phyloP scores from a whole-genome alignment of 2,797 vertebrate species.

The Galago senegalensis region DNA sequence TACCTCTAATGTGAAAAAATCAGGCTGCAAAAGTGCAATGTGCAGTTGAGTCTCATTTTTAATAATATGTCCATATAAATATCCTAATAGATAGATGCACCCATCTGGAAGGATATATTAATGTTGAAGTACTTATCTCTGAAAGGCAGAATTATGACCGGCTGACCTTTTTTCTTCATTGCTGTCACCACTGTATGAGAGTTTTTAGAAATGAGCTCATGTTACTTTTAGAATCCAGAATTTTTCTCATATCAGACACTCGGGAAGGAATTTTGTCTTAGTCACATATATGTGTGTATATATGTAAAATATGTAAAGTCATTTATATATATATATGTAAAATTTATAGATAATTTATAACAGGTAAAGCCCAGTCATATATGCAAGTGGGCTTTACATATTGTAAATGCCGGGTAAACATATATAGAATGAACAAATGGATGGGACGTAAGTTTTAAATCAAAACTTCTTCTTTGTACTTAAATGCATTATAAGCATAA shows the following conservation, averaged over 20 bases:
- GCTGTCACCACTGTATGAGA: not conserved
- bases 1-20: not conserved
- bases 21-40: not conserved
- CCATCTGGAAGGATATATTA: not conserved
- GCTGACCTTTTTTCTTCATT: slow-evolving; percentile 15
- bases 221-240: slow-evolving; percentile 4
- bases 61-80: not conserved
- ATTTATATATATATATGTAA: too few species aligned
- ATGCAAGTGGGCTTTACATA: not conserved
- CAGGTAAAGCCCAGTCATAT: not conserved
- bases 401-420: not conserved
- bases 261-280: not conserved
- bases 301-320: too few species aligned
- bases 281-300: not conserved
- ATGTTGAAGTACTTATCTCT: not conserved
- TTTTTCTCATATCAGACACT: not conserved
- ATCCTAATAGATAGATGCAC: not conserved
- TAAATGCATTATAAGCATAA: not conserved
- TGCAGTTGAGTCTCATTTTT: not conserved
- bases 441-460: not conserved
- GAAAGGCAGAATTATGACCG: not conserved
- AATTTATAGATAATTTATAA: too few species aligned
- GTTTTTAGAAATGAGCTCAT: not conserved
- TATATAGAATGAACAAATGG: not conserved
- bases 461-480: not conserved